Base-by-base conservation (phyloP, 2,113 vertebrate genomes). In the Perca flavescens region DNA sequence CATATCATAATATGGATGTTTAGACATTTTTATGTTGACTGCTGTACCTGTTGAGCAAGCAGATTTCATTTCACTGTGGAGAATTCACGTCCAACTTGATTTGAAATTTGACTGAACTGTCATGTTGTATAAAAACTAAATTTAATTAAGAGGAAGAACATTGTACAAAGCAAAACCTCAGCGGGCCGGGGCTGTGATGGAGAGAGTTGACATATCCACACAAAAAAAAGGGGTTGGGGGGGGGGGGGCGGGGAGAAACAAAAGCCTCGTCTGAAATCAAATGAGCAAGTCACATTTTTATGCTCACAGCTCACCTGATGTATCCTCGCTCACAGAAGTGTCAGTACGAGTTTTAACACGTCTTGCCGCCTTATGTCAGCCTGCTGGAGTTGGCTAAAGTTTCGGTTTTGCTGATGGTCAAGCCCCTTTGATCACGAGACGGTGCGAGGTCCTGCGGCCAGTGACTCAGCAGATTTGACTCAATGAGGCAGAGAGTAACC, bases 351-450 rank as follows among this genome's bases (percentile, higher is more conserved):
- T 90, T 91, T 73, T n/a, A 36, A 46, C 9, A 2, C 57, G 77
- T 36, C 36, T 28, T 6, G 0, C 22, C 0, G 16, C 52, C 34
- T 76, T 2, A 1, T 12, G 76, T 83, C 75, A 57, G 66, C 69
- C 80, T 6, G 56, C 60, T 22, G 69, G 64, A 80, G 78, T 77
- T 5, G 54, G 25, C 58, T 16, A 9, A 61, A 83, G 82, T 61
- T 64, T 67, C 81, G 12, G 60, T 88, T 92, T 72, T 86, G 88
- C 90, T 87, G 92, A 89, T 80, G 90, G 87, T 89, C 83, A 74
- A 83, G 36, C 22, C 62, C 16, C 85, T 91, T 92, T 93, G 91
- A 92, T 92, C 82, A 78, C 58, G 80, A 88, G 79, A 62, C 25
- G 77, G 66, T 13, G 83, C 22, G 1, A 75, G 72, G 69, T 47